Evolutionary conservation across 2,888 invertebrate genomes (phyloP), one percentile per base, ranked within the genome.

Genomic region (Agrotis ipsilon): DNA sequence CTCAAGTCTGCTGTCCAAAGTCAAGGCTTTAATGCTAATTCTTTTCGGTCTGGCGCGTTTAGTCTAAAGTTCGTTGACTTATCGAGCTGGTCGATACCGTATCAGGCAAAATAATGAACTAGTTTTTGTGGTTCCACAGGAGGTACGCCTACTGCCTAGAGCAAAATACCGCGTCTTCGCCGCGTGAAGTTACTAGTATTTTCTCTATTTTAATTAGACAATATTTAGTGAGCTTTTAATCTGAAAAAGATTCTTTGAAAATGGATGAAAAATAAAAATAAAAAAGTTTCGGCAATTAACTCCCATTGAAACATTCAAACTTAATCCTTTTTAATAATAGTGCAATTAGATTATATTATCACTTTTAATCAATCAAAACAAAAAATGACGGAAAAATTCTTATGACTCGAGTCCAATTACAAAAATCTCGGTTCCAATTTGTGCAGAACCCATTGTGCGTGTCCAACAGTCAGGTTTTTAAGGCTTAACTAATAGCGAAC

Each of bases 31-130:
- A 60, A 63, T 73, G 76, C 75, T 83, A 79, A 84, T 86, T 79
- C 78, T 88, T 75, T 83, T 82, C 86, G 86, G 89, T 88, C 88
- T 88, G 78, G 75, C 84, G 87, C 78, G 67, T 77, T 67, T 65
- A 48, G 59, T 64, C 51, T 58, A 19, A 57, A 82, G 89, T 83
- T 88, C 88, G 61, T 80, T 78, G 85, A 86, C 87, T 77, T 75
- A 75, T 72, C 60, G 70, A 68, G 11, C 74, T 64, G 70, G 75
- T 81, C 75, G 59, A 69, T 77, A 79, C 58, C 46, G 54, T 64
- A 63, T 66, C 45, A 45, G 19, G 27, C 49, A 39, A 58, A 48
- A 24, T 46, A 45, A 32, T 32, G 32, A 62, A 46, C 67, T 68
- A 46, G 46, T 48, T 71, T 66, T 57, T 61, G 27, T 21, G 18